phyloP scores from a whole-genome alignment of 2,888 invertebrate genomes.

The Dryobota labecula region DNA sequence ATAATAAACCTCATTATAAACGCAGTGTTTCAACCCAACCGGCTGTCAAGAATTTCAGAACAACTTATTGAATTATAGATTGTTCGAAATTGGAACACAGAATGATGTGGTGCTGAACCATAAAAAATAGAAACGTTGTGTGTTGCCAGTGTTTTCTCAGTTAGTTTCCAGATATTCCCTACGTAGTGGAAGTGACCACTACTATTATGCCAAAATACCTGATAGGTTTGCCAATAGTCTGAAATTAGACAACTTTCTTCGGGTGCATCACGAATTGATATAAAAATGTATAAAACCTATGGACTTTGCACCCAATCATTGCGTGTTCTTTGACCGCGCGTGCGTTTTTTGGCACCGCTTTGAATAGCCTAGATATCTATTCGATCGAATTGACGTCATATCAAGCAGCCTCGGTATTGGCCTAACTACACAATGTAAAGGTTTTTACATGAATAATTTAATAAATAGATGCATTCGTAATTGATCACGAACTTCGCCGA shows the following conservation, averaged over 20 bases:
- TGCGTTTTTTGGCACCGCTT: constrained; percentile 53
- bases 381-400: constrained; percentile 39
- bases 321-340: constrained; percentile 38
- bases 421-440: constrained; percentile 23
- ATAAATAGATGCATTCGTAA: constrained; percentile 40
- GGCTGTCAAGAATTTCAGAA: constrained; percentile 4
- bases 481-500: constrained; percentile 43
- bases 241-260: constrained; percentile 40
- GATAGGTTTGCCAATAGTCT: constrained; percentile 36
- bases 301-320: constrained; percentile 39
- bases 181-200: constrained; percentile 31
- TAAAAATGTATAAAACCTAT: constrained; percentile 26
- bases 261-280: constrained; percentile 21
- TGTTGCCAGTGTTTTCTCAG: constrained; percentile 11
- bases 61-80: neutral
- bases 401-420: constrained; percentile 33
- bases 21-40: neutral
- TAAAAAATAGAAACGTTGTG: constrained; percentile 21
- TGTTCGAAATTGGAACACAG: constrained; percentile 30
- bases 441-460: constrained; percentile 21
- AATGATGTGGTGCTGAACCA: constrained; percentile 6
- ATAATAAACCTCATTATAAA: neutral
- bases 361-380: constrained; percentile 19
- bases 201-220: constrained; percentile 26
- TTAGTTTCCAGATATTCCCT: neutral